These are phyloP conservation scores for Platichthys flesus DNA, from an alignment of 2,113 vertebrate species.

Conservation along the genomic window DNA sequence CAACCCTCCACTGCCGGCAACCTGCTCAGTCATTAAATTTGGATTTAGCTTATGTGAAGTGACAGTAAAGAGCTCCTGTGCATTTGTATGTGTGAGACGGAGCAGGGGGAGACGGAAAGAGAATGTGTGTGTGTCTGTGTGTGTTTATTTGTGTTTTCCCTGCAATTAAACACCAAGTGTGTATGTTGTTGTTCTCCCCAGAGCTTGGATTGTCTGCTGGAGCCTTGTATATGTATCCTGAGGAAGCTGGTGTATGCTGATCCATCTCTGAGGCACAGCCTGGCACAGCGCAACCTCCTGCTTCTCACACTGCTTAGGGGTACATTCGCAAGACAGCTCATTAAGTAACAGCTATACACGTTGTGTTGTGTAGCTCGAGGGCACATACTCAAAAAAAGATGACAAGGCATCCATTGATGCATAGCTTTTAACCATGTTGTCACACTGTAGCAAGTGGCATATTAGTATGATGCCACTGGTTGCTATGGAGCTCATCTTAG, in stretches of 20 bases:
- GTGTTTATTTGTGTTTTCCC: conserved; percentile 50
- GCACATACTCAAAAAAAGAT: conserved; percentile 38
- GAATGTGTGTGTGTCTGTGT: conserved; percentile 3
- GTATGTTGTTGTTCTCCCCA: conserved; percentile 71
- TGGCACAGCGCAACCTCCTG: conserved; percentile 84
- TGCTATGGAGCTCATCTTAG: conserved; percentile 27
- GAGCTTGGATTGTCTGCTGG: conserved; percentile 86
- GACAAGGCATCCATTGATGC: conserved; percentile 52
- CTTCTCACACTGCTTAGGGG: conserved; percentile 90
- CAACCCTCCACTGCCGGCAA: not conserved
- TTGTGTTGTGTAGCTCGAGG: conserved; percentile 41
- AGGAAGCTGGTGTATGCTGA: conserved; percentile 90
- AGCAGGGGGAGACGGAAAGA: conserved; percentile 16
- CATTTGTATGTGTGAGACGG: conserved; percentile 19
- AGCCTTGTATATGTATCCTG: conserved; percentile 86
- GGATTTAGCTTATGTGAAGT: conserved; percentile 27
- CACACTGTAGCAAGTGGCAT: conserved; percentile 51
- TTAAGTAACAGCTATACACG: conserved; percentile 60
- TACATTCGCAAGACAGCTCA: conserved; percentile 76
- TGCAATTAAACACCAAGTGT: conserved; percentile 55
- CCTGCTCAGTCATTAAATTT: conserved; percentile 22
- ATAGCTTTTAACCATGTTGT: conserved; percentile 60
- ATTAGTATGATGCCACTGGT: conserved; percentile 64
- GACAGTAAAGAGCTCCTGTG: conserved; percentile 23
- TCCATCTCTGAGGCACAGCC: conserved; percentile 82